Percentiles rank a stretch among this genome's conserved stretches.
phyloP scores from a whole-genome alignment of 1,140 invertebrate genomes.

The Meteorus sp. region DNA sequence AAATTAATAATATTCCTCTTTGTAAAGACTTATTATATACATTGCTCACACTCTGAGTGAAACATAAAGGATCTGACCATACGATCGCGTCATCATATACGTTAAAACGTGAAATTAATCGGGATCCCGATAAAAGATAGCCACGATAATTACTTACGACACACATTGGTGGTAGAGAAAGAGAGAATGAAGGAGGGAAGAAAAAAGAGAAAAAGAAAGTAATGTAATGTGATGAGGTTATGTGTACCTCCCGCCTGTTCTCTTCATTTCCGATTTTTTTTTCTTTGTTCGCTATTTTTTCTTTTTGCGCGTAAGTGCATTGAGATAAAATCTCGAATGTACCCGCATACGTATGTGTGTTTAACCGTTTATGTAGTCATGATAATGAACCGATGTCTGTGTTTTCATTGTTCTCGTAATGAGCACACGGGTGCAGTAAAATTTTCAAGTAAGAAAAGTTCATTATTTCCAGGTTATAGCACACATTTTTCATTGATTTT shows the following conservation, averaged over 20 bases:
- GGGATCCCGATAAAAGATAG: conserved; percentile 40
- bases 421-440: conserved; percentile 21
- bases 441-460: conserved; percentile 22
- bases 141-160: conserved; percentile 40
- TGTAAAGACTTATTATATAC: neutral
- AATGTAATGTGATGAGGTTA: conserved; percentile 19
- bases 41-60: conserved; percentile 15
- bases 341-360: conserved; percentile 42
- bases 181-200: too few relatives aligned
- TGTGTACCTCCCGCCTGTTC: conserved; percentile 12
- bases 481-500: neutral
- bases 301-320: conserved; percentile 28
- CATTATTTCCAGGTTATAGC: neutral
- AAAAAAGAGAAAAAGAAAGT: neutral
- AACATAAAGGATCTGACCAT: conserved; percentile 16
- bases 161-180: too few relatives aligned
- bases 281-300: conserved; percentile 15
- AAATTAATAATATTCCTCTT: neutral
- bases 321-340: conserved; percentile 43
- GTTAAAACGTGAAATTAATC: conserved; percentile 47
- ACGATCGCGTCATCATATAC: conserved; percentile 26
- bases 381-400: too few relatives aligned
- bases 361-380: too few relatives aligned
- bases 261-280: conserved; percentile 2
- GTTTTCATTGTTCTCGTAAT: conserved; percentile 29